phyloP scores from a whole-genome alignment of 2,113 vertebrate genomes.

The Cyprinodon tularosa region DNA sequence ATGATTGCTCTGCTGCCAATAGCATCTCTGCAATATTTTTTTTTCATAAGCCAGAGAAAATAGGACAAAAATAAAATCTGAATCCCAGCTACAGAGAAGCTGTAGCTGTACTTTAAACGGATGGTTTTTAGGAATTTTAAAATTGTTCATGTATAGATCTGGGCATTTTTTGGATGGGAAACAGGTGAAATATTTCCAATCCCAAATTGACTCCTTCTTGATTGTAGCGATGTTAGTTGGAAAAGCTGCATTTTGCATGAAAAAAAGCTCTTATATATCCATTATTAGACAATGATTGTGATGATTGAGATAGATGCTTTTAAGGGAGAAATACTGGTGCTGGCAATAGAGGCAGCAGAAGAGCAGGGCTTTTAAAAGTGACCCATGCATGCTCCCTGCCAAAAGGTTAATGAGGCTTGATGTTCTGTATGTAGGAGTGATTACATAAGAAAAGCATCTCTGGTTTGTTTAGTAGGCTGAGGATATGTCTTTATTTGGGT shows the following conservation, averaged over 20 bases:
- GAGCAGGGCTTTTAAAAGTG: slow-evolving; percentile 50
- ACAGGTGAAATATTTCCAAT: background rate
- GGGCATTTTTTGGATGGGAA: background rate
- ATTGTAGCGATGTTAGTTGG: no score
- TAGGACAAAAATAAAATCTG: slow-evolving; percentile 26
- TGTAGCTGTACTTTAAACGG: background rate
- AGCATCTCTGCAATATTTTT: slow-evolving; percentile 15
- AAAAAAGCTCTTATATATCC: background rate
- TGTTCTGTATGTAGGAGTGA: slow-evolving; percentile 45
- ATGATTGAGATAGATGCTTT: slow-evolving; percentile 22
- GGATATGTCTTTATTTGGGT: background rate
- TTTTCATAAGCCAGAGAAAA: slow-evolving; percentile 10
- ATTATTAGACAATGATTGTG: slow-evolving; percentile 1
- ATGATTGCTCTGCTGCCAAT: slow-evolving; percentile 5
- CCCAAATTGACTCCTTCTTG: background rate
- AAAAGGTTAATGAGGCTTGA: slow-evolving; percentile 69
- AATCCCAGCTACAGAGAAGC: background rate
- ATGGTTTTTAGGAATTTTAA: background rate
- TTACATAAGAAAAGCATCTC: slow-evolving; percentile 43
- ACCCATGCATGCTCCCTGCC: slow-evolving; percentile 41
- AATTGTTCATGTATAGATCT: background rate
- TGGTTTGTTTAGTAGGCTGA: slow-evolving; percentile 29
- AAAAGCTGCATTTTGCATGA: background rate
- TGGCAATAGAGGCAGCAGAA: slow-evolving; percentile 30
- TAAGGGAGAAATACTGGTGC: slow-evolving; percentile 28